Percentiles rank a stretch among this genome's conserved stretches.
phyloP scores from a whole-genome alignment of 2,797 vertebrate species.

The Smutsia temminckii region DNA sequence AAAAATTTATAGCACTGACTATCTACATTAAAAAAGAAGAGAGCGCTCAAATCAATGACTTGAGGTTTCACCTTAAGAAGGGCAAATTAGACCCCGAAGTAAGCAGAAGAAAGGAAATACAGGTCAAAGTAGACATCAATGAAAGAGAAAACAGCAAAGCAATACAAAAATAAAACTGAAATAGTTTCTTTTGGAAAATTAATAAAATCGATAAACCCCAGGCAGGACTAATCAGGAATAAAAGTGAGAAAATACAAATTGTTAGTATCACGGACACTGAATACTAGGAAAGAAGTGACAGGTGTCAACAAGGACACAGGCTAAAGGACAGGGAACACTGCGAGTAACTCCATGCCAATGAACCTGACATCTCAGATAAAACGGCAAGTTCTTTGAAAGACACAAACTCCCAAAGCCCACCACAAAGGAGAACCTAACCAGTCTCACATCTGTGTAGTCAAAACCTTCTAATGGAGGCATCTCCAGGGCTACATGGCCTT shows the following conservation, averaged over 20 bases:
- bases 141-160: neutral
- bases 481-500: neutral
- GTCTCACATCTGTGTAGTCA: rapidly evolving
- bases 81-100: neutral
- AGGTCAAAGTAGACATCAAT: neutral
- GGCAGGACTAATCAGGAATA: neutral
- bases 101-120: neutral
- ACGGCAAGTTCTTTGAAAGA: neutral
- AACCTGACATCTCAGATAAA: too few relatives aligned
- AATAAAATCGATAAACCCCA: neutral
- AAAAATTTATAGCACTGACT: neutral
- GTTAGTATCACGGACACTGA: rapidly evolving
- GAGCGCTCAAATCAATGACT: neutral
- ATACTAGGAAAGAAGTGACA: rapidly evolving
- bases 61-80: neutral
- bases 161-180: rapidly evolving
- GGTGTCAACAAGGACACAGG: too few relatives aligned
- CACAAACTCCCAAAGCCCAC: neutral
- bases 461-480: neutral
- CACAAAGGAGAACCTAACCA: neutral
- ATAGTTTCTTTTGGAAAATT: neutral
- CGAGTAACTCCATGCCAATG: rapidly evolving
- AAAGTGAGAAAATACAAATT: neutral
- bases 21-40: neutral
- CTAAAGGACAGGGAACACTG: too few relatives aligned